Evolutionary conservation across 2,797 vertebrate genomes (phyloP), one percentile per base, ranked within the genome.

Genomic region (Phalloptychus januarius): DNA sequence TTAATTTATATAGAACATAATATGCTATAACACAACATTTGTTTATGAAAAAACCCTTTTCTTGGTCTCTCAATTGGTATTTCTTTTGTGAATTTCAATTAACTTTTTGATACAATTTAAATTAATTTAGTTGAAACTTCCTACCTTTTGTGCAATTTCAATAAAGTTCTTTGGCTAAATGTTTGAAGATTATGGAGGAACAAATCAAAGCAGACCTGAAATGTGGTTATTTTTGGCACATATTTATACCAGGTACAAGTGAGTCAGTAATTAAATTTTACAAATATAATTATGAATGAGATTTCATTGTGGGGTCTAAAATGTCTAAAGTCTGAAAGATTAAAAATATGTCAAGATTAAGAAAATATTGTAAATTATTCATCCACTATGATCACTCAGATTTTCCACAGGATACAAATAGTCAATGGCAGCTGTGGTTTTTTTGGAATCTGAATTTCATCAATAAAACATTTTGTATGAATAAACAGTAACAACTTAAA

Each of bases 391-490:
- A 78, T 76, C 28, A 63, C 52, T 65, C 52, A 33, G 71, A 80
- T 44, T 71, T 16, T 71, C 78, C 15, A 1, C 0, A 56, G 28
- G 77, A 70, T 40, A 81, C 73, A 80, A 71, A 31, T 2, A 0
- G 25, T 15, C 58, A 38, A 61, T 8, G 56, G 72, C 78, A 74
- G 78, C 74, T 71, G 76, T 5, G 38, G 52, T 77, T 86, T 86
- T 86, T 44, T 67, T 65, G 28, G 46, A 69, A 75, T 85, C 61
- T 83, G 0, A 74, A 58, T 58, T 58, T 77, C 44, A 84, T 73
- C 71, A 88, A 82, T 72, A 77, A 84, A 83, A 79, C 12, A 79
- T 77, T 77, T 71, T 69, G 45, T 36, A 73, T 79, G 20, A 65
- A 73, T 76, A 79, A 20, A 40, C 61, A 71, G 28, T 76, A 77